Base-by-base conservation (phyloP, 2,888 invertebrate species). In the Alviniconcha strummeri region DNA sequence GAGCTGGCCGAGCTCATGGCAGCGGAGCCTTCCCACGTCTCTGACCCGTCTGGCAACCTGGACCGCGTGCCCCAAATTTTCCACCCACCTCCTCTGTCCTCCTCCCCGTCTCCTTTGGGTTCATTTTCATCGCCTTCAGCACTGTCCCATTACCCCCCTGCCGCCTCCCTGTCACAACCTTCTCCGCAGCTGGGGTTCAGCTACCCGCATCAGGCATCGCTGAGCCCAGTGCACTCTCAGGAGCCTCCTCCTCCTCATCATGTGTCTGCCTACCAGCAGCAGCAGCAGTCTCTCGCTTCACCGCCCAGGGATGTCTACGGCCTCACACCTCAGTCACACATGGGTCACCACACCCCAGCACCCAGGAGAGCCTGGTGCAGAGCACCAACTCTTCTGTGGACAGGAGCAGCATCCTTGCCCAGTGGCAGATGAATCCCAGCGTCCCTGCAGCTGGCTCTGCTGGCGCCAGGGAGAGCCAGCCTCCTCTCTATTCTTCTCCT, bases 1-100 rank as follows among this genome's bases (percentile, higher is more conserved):
- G 88, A 89, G 52, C 81, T 90, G 69, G 86, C 88, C 11, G 78
- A 76, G 8, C 78, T 80, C 9, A 81, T 85, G 72, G 81, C 76
- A 54, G 84, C 60, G 4, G 69, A 77, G 56, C 11, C 6, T 5
- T n/a, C 52, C 57, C n/a, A 36, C 6, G 71, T 36, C 17, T n/a
- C 69, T 55, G 6, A 57, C 1, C 17, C 11, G 3, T 36, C 69
- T 54, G 36, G 36, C 36, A 36, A 36, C 36, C 36, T 36, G 36
- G 36, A 36, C 36, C 36, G 3, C 36, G 0, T 3, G 3, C n/a
- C 77, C 5, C 75, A 82, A 57, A 64, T 77, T 54, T 82, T 77
- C 75, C 76, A 82, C 55, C 77, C 82, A 9, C 82, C 82, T 56
- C 56, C 77, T 17, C 7, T 82, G 11, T 54, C 67, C 6, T 77